phyloP scores from a whole-genome alignment of 2,888 invertebrate species.

The Thereva nobilitata region DNA sequence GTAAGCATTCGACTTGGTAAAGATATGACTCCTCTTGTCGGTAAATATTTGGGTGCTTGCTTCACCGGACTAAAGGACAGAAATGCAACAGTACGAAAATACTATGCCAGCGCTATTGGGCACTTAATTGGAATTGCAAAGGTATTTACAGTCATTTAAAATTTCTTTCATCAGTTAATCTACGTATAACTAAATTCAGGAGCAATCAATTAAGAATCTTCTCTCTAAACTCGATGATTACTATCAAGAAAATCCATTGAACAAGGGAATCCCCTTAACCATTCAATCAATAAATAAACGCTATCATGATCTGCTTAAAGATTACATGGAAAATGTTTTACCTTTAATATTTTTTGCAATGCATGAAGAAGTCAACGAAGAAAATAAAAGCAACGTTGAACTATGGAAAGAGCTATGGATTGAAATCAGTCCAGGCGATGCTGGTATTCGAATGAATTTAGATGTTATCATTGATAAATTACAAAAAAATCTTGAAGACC shows the following conservation, averaged over 20 bases:
- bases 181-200: slow-evolving; percentile 45
- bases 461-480: slow-evolving; percentile 72
- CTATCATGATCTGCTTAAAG: slow-evolving; percentile 79
- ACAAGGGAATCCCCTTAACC: slow-evolving; percentile 73
- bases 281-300: slow-evolving; percentile 81
- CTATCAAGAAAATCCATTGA: slow-evolving; percentile 72
- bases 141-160: slow-evolving; percentile 50
- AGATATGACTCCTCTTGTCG: slow-evolving; percentile 63
- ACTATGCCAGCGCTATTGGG: slow-evolving; percentile 82
- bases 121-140: slow-evolving; percentile 82
- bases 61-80: slow-evolving; percentile 82
- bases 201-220: slow-evolving; percentile 64
- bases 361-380: slow-evolving; percentile 76
- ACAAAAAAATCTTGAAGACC: slow-evolving; percentile 74
- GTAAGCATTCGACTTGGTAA: slow-evolving; percentile 60
- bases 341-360: slow-evolving; percentile 89
- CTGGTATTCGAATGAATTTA: slow-evolving; percentile 77
- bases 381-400: slow-evolving; percentile 66
- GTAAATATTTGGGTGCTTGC: slow-evolving; percentile 62
- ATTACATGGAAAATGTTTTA: slow-evolving; percentile 73
- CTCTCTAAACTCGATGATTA: slow-evolving; percentile 63
- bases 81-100: slow-evolving; percentile 80
- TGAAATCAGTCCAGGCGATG: slow-evolving; percentile 87
- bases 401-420: slow-evolving; percentile 88
- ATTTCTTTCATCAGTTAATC: not conserved